Evolutionary conservation across 2,888 invertebrate species (phyloP).

Genomic region (Drosophila putrida): DNA sequence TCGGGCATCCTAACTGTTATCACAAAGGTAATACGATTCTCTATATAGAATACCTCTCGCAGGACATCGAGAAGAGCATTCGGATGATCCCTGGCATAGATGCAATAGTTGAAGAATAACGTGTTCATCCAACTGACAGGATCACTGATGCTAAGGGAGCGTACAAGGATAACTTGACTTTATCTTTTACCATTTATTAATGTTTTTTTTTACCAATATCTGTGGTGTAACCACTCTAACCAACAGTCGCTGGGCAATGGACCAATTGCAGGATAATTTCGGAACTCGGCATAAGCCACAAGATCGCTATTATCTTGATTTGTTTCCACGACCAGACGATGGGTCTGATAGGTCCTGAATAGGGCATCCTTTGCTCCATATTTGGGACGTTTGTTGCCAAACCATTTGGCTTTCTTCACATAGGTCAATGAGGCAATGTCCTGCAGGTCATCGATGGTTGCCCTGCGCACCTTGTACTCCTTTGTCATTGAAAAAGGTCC

Average conservation of each 20-base stretch:
- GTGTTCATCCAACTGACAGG: constrained; percentile 64
- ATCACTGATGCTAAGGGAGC: constrained; percentile 36
- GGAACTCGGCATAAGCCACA: constrained; percentile 79
- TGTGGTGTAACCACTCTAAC: constrained; percentile 72
- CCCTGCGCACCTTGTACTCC: constrained; percentile 52
- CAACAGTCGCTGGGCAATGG: constrained; percentile 70
- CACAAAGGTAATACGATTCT: constrained; percentile 61
- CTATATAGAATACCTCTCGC: constrained; percentile 62
- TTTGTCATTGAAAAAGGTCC: constrained; percentile 14
- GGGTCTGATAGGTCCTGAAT: constrained; percentile 64
- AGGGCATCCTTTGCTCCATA: constrained; percentile 28
- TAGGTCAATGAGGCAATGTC: constrained; percentile 27
- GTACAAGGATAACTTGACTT: background rate
- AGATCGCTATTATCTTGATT: background rate
- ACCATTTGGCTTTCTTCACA: constrained; percentile 31
- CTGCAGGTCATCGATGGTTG: constrained; percentile 35
- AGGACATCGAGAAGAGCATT: constrained; percentile 51
- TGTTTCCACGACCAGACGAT: constrained; percentile 63
- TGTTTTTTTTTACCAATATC: constrained; percentile 69
- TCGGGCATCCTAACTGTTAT: constrained; percentile 57
- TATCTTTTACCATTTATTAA: background rate
- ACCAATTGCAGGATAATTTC: constrained; percentile 66
- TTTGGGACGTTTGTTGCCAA: constrained; percentile 63
- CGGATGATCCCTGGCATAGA: constrained; percentile 52
- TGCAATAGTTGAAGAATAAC: constrained; percentile 69